phyloP scores from a whole-genome alignment of 2,113 vertebrate species.

The Chloropsis hardwickii region DNA sequence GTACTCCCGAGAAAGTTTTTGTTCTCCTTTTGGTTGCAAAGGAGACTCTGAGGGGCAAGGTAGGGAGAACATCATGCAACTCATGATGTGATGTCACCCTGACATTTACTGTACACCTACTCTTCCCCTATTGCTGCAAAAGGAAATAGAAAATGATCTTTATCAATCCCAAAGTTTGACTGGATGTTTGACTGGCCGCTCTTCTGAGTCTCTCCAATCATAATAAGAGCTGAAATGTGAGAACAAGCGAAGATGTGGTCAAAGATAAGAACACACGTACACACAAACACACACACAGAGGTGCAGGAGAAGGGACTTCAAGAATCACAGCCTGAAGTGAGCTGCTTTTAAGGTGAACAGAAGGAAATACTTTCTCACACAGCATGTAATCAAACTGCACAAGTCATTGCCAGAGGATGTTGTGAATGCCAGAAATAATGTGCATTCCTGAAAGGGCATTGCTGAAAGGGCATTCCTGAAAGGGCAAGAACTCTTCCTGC shows the following conservation, averaged over 20 bases:
- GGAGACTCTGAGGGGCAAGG: conserved; percentile 22
- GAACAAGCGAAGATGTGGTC: accelerated
- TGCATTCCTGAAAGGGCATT: not conserved
- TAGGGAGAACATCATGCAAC: conserved; percentile 9
- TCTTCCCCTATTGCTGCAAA: conserved; percentile 18
- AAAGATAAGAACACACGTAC: not conserved
- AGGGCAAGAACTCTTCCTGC: not conserved
- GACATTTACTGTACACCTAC: conserved; percentile 63
- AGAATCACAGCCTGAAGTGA: not conserved
- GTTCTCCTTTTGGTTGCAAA: conserved; percentile 72
- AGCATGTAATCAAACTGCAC: not conserved
- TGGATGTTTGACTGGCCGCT: not conserved
- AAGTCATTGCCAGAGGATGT: not conserved
- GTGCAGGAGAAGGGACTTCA: not conserved
- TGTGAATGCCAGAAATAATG: not conserved
- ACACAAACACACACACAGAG: not conserved
- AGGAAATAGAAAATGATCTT: conserved; percentile 6
- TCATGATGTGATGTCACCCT: conserved; percentile 38
- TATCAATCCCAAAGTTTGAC: not conserved
- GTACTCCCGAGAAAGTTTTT: conserved; percentile 42
- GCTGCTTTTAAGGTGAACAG: not conserved
- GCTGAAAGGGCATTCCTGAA: not conserved
- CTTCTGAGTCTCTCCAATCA: not conserved
- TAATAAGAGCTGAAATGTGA: not conserved
- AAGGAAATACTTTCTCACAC: not conserved